These are phyloP conservation scores for Tretioscincus oriximinensis DNA, from an alignment of 2,113 vertebrate species.

Conservation along the genomic window DNA sequence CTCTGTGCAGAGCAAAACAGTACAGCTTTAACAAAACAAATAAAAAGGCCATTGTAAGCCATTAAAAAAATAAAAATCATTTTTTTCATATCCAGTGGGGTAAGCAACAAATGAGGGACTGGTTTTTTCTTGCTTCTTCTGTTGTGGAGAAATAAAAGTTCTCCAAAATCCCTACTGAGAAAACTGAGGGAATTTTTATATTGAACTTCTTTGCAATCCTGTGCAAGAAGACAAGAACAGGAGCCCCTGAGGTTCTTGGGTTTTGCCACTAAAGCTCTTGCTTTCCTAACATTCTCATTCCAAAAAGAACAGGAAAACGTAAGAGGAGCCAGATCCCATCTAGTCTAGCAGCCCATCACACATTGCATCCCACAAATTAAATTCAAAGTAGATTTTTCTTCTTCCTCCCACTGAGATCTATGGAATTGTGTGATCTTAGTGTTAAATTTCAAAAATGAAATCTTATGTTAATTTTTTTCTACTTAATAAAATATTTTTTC, in stretches of 20 bases:
- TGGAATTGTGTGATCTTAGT: too few relatives aligned
- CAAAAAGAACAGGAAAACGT: constrained; percentile 19
- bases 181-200: constrained; percentile 39
- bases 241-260: rapidly evolving
- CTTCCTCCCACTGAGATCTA: too few relatives aligned
- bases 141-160: constrained; percentile 45
- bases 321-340: too few relatives aligned
- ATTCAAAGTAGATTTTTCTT: too few relatives aligned
- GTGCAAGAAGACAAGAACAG: background rate
- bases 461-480: too few relatives aligned
- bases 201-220: constrained; percentile 16
- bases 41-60: constrained; percentile 73
- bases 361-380: too few relatives aligned
- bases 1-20: constrained; percentile 57
- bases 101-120: constrained; percentile 35
- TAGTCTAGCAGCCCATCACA: too few relatives aligned
- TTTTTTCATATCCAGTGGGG: constrained; percentile 69
- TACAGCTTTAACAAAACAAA: constrained; percentile 68
- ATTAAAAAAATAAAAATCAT: constrained; percentile 33
- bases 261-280: constrained; percentile 8
- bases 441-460: too few relatives aligned
- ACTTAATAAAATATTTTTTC: too few relatives aligned
- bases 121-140: constrained; percentile 19
- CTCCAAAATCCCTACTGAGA: constrained; percentile 29
- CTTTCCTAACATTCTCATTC: constrained; percentile 56